Conservation (phyloP, 2,888 invertebrate genomes). For the Diarsia mendica region DNA sequence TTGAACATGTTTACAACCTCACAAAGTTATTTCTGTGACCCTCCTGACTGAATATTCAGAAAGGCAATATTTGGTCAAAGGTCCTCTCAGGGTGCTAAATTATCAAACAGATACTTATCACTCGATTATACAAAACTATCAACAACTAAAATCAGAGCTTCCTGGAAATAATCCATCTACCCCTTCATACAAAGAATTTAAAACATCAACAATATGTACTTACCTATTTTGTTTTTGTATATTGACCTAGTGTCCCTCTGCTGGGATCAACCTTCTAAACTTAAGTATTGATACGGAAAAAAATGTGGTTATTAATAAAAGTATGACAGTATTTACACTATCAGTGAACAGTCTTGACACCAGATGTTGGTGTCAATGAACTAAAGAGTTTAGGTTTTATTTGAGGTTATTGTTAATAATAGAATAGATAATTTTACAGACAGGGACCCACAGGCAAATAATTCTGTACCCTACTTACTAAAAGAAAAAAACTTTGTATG, state of each 20-base stretch:
- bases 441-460: neutral
- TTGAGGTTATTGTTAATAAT: neutral
- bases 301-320: neutral
- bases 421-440: neutral
- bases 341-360: constrained; percentile 8
- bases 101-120: neutral
- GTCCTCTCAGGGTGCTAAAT: neutral
- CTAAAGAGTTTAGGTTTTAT: constrained; percentile 9
- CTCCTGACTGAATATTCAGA: neutral
- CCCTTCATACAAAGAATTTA: neutral
- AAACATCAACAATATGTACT: too few species aligned
- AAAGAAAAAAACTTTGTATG: neutral
- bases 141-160: neutral
- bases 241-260: neutral
- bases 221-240: neutral
- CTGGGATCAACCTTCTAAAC: neutral
- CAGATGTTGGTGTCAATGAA: constrained; percentile 30
- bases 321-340: neutral
- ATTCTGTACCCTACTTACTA: neutral
- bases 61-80: neutral
- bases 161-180: neutral
- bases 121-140: neutral
- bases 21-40: neutral
- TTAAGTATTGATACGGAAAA: neutral
- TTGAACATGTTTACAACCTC: neutral